Evolutionary conservation across 2,797 vertebrate genomes (phyloP).

Genomic region (Anguilla obscura): DNA sequence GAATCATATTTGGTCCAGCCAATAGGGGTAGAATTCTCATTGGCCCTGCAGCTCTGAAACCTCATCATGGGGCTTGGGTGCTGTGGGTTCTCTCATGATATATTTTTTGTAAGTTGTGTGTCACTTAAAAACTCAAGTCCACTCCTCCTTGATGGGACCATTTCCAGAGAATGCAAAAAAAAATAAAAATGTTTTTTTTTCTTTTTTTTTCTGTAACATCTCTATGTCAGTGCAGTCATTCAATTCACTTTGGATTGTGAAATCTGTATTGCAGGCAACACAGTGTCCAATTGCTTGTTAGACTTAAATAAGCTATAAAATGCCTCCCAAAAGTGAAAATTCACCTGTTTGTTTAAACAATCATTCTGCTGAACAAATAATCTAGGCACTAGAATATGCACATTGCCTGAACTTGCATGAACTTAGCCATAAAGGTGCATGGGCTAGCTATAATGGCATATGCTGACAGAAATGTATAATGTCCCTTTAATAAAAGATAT

Average conservation of each 20-base stretch:
- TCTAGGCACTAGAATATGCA: not conserved
- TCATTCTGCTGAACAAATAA: not conserved
- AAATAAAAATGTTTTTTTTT: no score
- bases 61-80: no score
- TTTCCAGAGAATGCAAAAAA: not conserved
- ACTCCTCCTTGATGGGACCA: no score
- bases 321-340: not conserved
- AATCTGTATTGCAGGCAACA: not conserved
- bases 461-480: constrained; percentile 7
- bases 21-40: no score
- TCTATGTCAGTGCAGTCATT: no score
- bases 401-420: not conserved
- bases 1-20: no score
- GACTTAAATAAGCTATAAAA: no score
- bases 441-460: not conserved
- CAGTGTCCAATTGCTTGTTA: not conserved
- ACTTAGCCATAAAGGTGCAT: not conserved
- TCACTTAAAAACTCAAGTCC: no score
- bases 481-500: constrained; percentile 1
- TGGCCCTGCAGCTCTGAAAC: no score
- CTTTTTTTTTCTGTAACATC: not conserved
- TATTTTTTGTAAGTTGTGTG: no score
- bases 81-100: no score
- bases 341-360: not conserved
- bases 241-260: no score